Evolutionary conservation across 2,113 vertebrate genomes (phyloP).

Genomic region (Dicrurus megarhynchus): DNA sequence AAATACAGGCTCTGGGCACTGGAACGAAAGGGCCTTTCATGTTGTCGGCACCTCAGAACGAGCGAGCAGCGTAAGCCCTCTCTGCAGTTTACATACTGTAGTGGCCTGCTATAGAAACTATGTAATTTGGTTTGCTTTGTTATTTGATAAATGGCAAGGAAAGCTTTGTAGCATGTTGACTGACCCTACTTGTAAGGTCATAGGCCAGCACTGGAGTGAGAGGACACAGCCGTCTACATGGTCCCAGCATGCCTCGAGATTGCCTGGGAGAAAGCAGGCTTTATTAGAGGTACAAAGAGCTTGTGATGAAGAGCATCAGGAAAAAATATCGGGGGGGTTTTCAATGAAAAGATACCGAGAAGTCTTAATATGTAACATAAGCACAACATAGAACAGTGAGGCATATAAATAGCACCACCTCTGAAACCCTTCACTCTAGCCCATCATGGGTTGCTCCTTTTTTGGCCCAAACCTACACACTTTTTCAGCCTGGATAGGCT

Average conservation of each 20-base stretch:
- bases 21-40: slow-evolving; percentile 46
- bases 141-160: slow-evolving; percentile 52
- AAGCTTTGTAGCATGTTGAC: slow-evolving; percentile 39
- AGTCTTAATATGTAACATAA: rapidly evolving
- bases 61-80: slow-evolving; percentile 7
- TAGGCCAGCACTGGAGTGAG: neutral
- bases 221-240: slow-evolving; percentile 4
- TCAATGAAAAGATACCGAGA: neutral
- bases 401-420: neutral
- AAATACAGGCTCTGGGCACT: slow-evolving; percentile 23
- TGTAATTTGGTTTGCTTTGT: slow-evolving; percentile 39
- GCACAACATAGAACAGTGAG: neutral
- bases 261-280: slow-evolving; percentile 72
- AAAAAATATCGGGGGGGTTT: neutral
- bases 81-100: slow-evolving; percentile 50
- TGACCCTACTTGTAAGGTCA: slow-evolving; percentile 47
- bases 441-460: neutral
- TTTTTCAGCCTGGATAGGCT: neutral
- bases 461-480: neutral
- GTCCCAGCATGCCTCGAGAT: slow-evolving; percentile 38
- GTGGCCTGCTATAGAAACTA: slow-evolving; percentile 61
- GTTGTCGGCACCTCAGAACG: neutral
- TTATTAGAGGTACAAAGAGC: slow-evolving; percentile 61
- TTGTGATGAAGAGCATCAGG: neutral
- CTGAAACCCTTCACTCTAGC: neutral